Percentiles rank a stretch among this genome's conserved stretches.
Conservation (phyloP, 2,113 vertebrate genomes). For the Tor tambroides region DNA sequence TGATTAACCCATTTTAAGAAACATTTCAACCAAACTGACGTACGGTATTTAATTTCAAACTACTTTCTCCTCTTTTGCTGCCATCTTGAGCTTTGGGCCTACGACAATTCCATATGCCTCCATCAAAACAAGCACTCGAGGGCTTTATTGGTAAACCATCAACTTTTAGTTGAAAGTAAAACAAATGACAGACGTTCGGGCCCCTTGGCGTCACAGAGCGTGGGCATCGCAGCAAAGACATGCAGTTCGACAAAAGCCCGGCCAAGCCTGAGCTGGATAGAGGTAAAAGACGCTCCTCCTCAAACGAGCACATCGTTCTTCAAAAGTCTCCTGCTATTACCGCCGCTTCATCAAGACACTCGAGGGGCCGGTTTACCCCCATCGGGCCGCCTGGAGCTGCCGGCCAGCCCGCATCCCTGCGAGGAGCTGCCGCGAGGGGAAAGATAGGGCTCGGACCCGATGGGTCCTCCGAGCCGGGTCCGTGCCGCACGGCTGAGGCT, state of each 20-base stretch:
- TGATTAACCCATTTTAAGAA: conserved; percentile 40
- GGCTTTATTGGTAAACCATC: conserved; percentile 77
- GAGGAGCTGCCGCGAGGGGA: conserved; percentile 51
- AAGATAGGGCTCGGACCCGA: conserved; percentile 71
- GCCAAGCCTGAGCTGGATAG: conserved; percentile 79
- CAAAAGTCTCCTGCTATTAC: conserved; percentile 75
- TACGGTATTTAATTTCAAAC: conserved; percentile 51
- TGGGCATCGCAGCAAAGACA: conserved; percentile 79
- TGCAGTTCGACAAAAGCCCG: conserved; percentile 70
- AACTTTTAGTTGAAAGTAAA: conserved; percentile 78
- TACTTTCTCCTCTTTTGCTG: conserved; percentile 53
- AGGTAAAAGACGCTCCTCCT: conserved; percentile 76
- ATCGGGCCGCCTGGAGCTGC: conserved; percentile 64
- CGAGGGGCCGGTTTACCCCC: conserved; percentile 67
- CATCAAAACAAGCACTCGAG: conserved; percentile 69
- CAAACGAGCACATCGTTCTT: conserved; percentile 71
- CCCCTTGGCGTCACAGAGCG: conserved; percentile 71
- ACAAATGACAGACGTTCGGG: conserved; percentile 77
- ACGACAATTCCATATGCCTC: conserved; percentile 72
- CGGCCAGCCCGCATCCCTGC: conserved; percentile 67
- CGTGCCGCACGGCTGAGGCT: conserved; percentile 68
- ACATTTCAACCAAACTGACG: conserved; percentile 47
- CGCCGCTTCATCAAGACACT: conserved; percentile 72
- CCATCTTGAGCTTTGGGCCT: conserved; percentile 56
- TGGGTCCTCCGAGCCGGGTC: conserved; percentile 76